Evolutionary conservation across 2,888 invertebrate species (phyloP), one percentile per base, ranked within the genome.

Genomic region (Drosophila dives): DNA sequence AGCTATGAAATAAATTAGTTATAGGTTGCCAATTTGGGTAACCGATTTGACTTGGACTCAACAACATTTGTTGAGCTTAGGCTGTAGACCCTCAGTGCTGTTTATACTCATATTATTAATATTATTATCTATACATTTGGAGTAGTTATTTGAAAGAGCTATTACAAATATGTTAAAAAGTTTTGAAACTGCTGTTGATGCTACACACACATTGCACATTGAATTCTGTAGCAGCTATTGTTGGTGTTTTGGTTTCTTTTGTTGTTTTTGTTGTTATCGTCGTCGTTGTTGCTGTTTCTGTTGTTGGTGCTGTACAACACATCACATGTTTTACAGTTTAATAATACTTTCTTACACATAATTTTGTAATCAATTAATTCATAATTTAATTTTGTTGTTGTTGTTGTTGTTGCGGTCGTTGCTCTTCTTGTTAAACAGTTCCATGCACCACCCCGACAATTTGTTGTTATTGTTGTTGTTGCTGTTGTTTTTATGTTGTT

Each of bases 301-400:
- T 53, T 40, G 58, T 33, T 53, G 53, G 38, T 64, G 48, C 48
- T 53, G n/a, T 68, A 69, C 74, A 84, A 81, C 76, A 73, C 82
- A 87, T 85, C 89, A 91, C 86, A 90, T 84, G 77, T 83, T 88
- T 90, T 89, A 90, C 90, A 91, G 77, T 90, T 91, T 90, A 91
- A 91, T 90, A 89, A 90, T 91, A 91, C 83, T 87, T 86, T 80
- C 88, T 89, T 90, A 90, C 89, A 89, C 69, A 78, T 84, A 86
- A 88, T 86, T 89, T 82, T 68, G 77, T 72, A 63, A 71, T 66
- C 64, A 80, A 80, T 81, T 80, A 77, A 81, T 74, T 80, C 67
- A 77, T 80, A 74, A 74, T 75, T 75, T 70, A 72, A 61, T 75
- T 76, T 77, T 64, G 66, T 58, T 74, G 67, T 61, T 74, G 64